Percentiles rank a stretch among this genome's conserved stretches.
These are phyloP conservation scores for Stigmatopora argus DNA, from an alignment of 2,113 vertebrate species.

Conservation along the genomic window DNA sequence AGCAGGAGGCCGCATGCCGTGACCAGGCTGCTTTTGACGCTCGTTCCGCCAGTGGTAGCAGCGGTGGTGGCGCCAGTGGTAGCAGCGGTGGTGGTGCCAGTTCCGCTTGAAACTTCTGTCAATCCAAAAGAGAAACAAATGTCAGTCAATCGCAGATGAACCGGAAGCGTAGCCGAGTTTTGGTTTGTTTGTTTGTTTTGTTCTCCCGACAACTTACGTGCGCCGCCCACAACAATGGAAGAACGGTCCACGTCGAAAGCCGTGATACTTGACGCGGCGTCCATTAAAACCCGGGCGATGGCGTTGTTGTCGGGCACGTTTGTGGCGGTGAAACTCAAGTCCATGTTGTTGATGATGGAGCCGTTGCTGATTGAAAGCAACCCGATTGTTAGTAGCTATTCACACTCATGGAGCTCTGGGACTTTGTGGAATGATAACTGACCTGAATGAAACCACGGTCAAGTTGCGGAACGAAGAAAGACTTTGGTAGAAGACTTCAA, in stretches of 20 bases:
- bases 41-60: no score
- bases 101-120: constrained; percentile 24
- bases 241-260: constrained; percentile 27
- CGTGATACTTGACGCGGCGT: constrained; percentile 14
- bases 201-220: constrained; percentile 18
- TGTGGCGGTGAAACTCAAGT: neutral
- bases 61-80: no score
- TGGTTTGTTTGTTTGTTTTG: neutral
- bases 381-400: no score
- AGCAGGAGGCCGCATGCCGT: constrained; percentile 26
- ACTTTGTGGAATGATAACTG: neutral
- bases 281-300: constrained; percentile 15
- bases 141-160: neutral
- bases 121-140: neutral
- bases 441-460: constrained; percentile 31
- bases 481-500: constrained; percentile 11
- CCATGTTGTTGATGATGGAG: constrained; percentile 17
- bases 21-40: constrained; percentile 29
- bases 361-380: constrained; percentile 26
- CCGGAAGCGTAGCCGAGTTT: neutral
- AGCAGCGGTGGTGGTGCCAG: no score
- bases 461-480: constrained; percentile 19
- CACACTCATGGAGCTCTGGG: no score
- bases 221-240: constrained; percentile 25
- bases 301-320: constrained; percentile 13